Evolutionary conservation across 2,113 vertebrate genomes (phyloP), one percentile per base, ranked within the genome.

Genomic region (Gadus chalcogrammus): DNA sequence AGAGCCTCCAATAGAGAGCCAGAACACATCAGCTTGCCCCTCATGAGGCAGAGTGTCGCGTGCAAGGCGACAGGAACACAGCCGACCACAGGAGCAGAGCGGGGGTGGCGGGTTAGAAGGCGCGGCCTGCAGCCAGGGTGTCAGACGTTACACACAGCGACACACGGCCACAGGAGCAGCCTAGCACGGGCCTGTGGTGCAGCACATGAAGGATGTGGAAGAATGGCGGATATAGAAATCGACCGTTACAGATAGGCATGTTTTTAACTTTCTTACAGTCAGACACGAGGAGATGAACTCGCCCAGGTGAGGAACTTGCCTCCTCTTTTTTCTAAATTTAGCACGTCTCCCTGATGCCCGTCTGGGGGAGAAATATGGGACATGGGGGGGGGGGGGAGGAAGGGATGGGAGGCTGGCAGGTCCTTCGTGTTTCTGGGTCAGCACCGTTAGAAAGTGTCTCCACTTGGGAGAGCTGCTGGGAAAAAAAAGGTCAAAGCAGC

Each of bases 391-490:
- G 42, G 8, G 42, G 42, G 42, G 42, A 13, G 42, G 42, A 9
- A 13, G 42, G 8, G 42, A 13, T 42, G 24, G 65, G 58, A 53
- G 52, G 52, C 31, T 35, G 69, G 67, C 56, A 73, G 64, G 72
- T 74, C 69, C 60, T 64, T 79, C 68, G 82, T 71, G 77, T 78
- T 84, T 74, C 71, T 64, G 70, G 75, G 70, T 69, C 87, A 90
- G 88, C 88, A 90, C 88, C 88, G 72, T 83, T 31, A 64, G 66
- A 31, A 68, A 71, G n/a, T 53, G 35, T 64, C 78, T 78, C 81
- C 63, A 52, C 66, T 59, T 2, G 1, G 67, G 56, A 79, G 76
- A 73, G 3, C 70, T 58, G 56, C 73, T 71, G 70, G 27, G 27
- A 75, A 35, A 64, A 64, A 58, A 58, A 58, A 58, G n/a, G 55